Conservation (phyloP, 2,113 vertebrate species). For the Nesoenas mayeri region DNA sequence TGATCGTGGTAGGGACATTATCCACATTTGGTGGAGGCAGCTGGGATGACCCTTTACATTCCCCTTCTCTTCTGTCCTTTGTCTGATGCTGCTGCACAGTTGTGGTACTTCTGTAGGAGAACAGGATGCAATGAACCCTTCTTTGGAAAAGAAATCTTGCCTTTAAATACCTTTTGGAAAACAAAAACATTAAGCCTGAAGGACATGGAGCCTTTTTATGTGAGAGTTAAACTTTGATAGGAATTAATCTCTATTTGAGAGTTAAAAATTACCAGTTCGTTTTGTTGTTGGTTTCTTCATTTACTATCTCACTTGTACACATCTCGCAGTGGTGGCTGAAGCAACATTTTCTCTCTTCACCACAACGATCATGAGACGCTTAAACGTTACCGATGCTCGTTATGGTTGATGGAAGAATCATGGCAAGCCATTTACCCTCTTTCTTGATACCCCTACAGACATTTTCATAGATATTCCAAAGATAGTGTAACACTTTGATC, state of each 20-base stretch:
- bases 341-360: background rate
- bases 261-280: accelerated
- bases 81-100: background rate
- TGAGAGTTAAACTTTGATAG: background rate
- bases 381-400: background rate
- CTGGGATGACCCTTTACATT: background rate
- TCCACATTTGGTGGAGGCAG: accelerated
- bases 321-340: background rate
- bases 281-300: background rate
- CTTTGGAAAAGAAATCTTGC: background rate
- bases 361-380: background rate
- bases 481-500: slow-evolving; percentile 31
- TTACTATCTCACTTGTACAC: background rate
- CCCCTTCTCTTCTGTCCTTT: background rate
- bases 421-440: background rate
- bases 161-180: background rate
- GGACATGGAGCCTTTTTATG: background rate
- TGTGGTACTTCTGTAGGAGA: background rate
- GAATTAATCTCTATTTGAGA: background rate
- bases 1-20: background rate
- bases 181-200: background rate
- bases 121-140: background rate
- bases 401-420: background rate
- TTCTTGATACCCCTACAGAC: background rate
- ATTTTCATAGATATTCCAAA: background rate